These are phyloP conservation scores for Metridium senile DNA, from an alignment of 92 coral and sea anemone species.

Conservation along the genomic window DNA sequence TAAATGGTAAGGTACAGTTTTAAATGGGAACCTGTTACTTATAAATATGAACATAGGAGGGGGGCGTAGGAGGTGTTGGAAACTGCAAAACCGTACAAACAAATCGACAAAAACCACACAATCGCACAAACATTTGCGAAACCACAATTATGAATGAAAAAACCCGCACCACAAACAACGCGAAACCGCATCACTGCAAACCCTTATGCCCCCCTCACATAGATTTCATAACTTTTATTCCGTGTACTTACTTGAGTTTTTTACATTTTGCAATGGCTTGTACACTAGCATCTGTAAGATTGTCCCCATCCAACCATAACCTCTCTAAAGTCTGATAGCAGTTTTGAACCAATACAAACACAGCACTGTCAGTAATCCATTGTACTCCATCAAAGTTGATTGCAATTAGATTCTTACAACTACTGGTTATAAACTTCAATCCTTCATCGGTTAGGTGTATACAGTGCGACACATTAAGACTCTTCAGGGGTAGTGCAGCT, in stretches of 20 bases:
- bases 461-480: constrained; percentile 82
- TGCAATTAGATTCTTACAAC: constrained; percentile 52
- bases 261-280: constrained; percentile 66
- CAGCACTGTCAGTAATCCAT: constrained; percentile 90
- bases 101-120: no score
- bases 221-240: no score
- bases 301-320: constrained; percentile 95
- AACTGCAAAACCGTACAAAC: no score
- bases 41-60: no score
- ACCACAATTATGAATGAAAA: no score
- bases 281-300: constrained; percentile 73
- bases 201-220: no score
- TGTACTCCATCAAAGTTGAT: constrained; percentile 93
- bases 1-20: no score
- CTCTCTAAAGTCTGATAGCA: constrained; percentile 55
- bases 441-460: constrained; percentile 73
- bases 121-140: no score
- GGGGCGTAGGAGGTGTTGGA: no score
- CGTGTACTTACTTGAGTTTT: constrained; percentile 76
- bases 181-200: no score
- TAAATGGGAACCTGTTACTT: no score
- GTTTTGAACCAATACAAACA: constrained; percentile 61
- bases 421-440: constrained; percentile 47
- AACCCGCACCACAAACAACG: no score
- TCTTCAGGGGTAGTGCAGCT: constrained; percentile 51